Conservation (phyloP, 2,113 vertebrate species). For the Calidris pugnax region DNA sequence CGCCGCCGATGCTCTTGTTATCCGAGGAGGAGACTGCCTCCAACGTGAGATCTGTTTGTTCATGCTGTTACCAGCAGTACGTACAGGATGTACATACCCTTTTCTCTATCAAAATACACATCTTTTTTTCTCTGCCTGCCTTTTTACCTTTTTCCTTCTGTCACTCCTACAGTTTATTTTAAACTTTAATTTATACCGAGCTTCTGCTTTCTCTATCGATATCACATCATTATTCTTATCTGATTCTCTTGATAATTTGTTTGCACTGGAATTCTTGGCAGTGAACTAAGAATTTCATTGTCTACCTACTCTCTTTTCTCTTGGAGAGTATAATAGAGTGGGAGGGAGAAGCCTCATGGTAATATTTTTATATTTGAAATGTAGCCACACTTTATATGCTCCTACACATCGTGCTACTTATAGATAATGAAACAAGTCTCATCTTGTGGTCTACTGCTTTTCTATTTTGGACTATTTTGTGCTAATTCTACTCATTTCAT, state of each 20-base stretch:
- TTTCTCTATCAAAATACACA: background rate
- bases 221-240: constrained; percentile 70
- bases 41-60: background rate
- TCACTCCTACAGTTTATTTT: constrained; percentile 51
- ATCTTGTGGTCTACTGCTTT: constrained; percentile 51
- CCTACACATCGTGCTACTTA: constrained; percentile 58
- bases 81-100: background rate
- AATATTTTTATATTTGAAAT: constrained; percentile 68
- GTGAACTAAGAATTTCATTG: constrained; percentile 69
- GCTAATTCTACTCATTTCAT: constrained; percentile 30
- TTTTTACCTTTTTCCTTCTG: constrained; percentile 42
- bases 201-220: constrained; percentile 64
- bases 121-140: background rate
- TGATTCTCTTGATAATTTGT: constrained; percentile 71
- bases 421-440: constrained; percentile 61
- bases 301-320: constrained; percentile 71
- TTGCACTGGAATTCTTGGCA: constrained; percentile 71
- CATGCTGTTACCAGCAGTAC: background rate
- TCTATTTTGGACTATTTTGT: constrained; percentile 36
- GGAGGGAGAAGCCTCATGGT: constrained; percentile 66
- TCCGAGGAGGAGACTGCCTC: background rate
- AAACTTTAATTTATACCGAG: constrained; percentile 57
- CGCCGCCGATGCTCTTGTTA: background rate
- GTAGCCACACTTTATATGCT: constrained; percentile 67
- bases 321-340: constrained; percentile 70